A percentile compares a stretch with the other conserved stretches of the same genome.
phyloP scores from a whole-genome alignment of 92 coral and sea anemone genomes.

The Virgularia gustaviana region DNA sequence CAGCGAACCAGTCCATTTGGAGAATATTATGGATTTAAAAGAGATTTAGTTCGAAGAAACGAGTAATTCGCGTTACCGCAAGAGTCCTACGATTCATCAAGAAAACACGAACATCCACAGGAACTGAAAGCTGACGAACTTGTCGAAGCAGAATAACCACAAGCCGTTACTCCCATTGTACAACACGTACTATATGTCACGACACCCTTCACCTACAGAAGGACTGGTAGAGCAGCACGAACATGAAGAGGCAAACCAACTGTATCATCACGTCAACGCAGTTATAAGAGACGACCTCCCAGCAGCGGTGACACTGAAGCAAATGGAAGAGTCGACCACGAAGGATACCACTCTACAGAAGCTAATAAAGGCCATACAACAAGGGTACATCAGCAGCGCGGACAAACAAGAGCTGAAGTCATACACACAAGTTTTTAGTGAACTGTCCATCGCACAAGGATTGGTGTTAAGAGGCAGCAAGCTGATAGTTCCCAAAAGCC shows the following conservation, averaged over 20 bases:
- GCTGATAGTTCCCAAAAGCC: background rate
- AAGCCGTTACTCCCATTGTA: no score
- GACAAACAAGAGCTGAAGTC: background rate
- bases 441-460: background rate
- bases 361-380: background rate
- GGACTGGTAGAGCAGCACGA: background rate
- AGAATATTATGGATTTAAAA: background rate
- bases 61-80: background rate
- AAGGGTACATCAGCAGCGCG: background rate
- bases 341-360: background rate
- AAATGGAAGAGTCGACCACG: background rate
- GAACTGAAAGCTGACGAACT: background rate
- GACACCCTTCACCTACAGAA: conserved; percentile 23
- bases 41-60: background rate
- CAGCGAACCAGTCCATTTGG: background rate
- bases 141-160: background rate
- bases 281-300: background rate
- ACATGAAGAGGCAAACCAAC: background rate
- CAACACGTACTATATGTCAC: conserved; percentile 40
- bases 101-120: background rate
- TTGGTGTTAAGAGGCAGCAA: background rate
- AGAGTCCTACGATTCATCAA: background rate
- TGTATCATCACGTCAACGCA: background rate
- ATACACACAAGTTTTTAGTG: background rate
- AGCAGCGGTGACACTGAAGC: background rate